Base-by-base conservation (phyloP, 2,797 vertebrate species). In the Erithacus rubecula region DNA sequence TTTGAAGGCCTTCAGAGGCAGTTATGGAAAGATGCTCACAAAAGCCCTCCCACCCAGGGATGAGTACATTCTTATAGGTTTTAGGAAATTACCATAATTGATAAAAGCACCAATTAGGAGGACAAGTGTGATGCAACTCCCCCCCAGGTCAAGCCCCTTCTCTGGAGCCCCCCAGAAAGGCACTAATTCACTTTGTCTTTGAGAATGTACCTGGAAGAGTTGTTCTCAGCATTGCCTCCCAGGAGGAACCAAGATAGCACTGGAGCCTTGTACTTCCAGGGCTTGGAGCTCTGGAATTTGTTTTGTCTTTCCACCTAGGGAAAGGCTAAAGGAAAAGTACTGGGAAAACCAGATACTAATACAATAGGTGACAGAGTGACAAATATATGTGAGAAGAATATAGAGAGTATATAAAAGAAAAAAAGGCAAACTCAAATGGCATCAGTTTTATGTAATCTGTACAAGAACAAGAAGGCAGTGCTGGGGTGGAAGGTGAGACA, bases 401-500 rank as follows among this genome's bases (percentile, higher is more conserved):
- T 7, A 32, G 51, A 32, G 11, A 46, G 19, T 12, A 37, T 46
- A 16, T 3, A 26, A 37, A 72, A 72, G 46, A 34, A 78, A 65
- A 69, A 46, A 65, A 46, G 41, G 8, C 17, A 55, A 78, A 32
- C 62, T 6, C 22, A 46, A 46, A 56, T 1, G 2, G 17, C 62
- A 55, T 65, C 60, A 70, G 20, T 56, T 93, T 65, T 92, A 65
- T 74, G 29, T 72, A 77, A 91, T 32, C 65, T 1, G 2, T 78
- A 32, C 36, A 52, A 83, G 52, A 93, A n/a, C 15, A 82, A 83
- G 41, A 72, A 52, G 49, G 81, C 46, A 90, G 74, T 92, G 41
- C 71, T 90, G 80, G 64, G 89, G 58, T 49, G 34, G 29, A 75
- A 83, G 92, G 60, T 74, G 60, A 89, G 64, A 37, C 53, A 83